phyloP scores from a whole-genome alignment of 1,140 invertebrate genomes.

The Subanguina moxae region DNA sequence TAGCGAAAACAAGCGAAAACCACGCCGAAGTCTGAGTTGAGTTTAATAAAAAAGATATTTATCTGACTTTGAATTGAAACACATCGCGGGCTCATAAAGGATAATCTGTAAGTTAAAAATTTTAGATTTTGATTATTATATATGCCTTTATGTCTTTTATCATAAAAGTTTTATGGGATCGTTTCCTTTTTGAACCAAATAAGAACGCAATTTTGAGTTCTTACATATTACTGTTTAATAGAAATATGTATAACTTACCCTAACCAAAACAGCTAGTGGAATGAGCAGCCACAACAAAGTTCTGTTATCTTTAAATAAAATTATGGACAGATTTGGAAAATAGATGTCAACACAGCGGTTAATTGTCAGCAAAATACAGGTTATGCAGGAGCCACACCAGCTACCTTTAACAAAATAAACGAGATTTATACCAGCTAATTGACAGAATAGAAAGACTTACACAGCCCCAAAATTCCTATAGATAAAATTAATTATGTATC shows the following conservation, averaged over 20 bases:
- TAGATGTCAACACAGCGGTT: conserved; percentile 2
- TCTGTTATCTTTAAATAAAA: neutral
- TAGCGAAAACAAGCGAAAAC: too few species aligned
- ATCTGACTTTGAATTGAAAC: neutral
- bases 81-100: neutral
- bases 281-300: neutral
- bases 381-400: neutral
- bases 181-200: too few species aligned
- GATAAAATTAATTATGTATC: neutral
- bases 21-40: too few species aligned
- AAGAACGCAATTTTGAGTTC: neutral
- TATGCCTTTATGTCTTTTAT: too few species aligned
- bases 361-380: neutral
- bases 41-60: too few species aligned
- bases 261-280: neutral
- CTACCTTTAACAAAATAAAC: neutral
- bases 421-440: neutral
- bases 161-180: too few species aligned
- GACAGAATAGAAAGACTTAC: neutral
- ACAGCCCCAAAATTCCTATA: neutral
- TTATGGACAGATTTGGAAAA: neutral
- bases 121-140: neutral
- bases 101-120: neutral
- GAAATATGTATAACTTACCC: neutral
- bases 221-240: too few species aligned